Evolutionary conservation across 2,113 vertebrate genomes (phyloP), one percentile per base, ranked within the genome.

Genomic region (Eulacestoma nigropectus): DNA sequence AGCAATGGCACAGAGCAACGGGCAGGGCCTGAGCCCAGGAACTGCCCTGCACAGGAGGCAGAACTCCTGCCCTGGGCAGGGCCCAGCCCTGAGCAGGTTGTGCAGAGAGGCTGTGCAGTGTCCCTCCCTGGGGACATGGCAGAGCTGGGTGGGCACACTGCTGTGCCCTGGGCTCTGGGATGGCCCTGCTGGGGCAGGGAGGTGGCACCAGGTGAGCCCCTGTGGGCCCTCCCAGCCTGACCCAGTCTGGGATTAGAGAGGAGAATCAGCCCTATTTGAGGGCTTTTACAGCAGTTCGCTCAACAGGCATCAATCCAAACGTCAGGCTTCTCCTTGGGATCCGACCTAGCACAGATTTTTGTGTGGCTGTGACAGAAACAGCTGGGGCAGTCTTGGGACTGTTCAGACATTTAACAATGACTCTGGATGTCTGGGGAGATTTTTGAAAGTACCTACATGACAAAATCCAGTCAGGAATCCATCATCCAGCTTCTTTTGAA

Each of bases 171-270:
- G 7, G 74, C 64, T 69, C 64, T n/a, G 74, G 63, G 33, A 5
- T 53, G 63, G 53, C 83, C 72, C 84, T 68, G 73, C 63, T 60
- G 74, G 56, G 6, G 84, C 65, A 70, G 33, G 32, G 65, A 55
- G 41, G 65, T 20, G 75, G 5, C 29, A 47, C 55, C 47, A 9
- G 53, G 1, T 10, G 46, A 33, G 33, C 29, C 19, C 37, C 70
- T 30, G 62, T 1, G 52, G 26, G 2, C 26, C 29, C 27, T 22
- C 5, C 33, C 32, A 44, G 15, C 50, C 57, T 44, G 3, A n/a
- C 3, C 32, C 60, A 30, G 0, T 0, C 29, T 59, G 77, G 16
- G 8, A 3, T 4, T 57, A 16, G n/a, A 33, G 13, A 27, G 49
- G 27, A 68, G 17, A 72, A 87, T 39, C 27, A 56, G 23, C 30